Percentiles rank a stretch among this genome's conserved stretches.
These are phyloP conservation scores for Eupithecia subfuscata DNA, from an alignment of 2,888 invertebrate species.

Conservation along the genomic window DNA sequence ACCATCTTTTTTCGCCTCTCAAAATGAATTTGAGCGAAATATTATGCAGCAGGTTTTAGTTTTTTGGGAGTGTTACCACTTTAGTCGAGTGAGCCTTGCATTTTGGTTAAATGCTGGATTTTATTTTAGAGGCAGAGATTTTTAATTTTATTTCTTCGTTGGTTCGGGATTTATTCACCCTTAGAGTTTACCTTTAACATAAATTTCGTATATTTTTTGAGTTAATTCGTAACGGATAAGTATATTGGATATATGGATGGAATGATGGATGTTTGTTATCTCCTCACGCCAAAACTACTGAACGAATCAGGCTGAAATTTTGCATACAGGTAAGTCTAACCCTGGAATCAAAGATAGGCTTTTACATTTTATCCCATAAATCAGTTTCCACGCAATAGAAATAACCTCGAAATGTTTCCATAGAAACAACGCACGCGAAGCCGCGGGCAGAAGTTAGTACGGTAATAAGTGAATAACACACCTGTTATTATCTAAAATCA, in stretches of 20 bases:
- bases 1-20: slow-evolving; percentile 33
- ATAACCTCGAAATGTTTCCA: too few relatives aligned
- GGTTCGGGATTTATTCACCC: background rate
- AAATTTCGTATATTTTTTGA: background rate
- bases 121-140: slow-evolving; percentile 7
- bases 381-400: too few relatives aligned
- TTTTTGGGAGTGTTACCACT: slow-evolving; percentile 29
- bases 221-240: too few relatives aligned
- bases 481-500: background rate
- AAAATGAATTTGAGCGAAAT: slow-evolving; percentile 33
- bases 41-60: slow-evolving; percentile 29
- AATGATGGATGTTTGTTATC: too few relatives aligned
- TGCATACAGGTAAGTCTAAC: too few relatives aligned
- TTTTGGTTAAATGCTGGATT: slow-evolving; percentile 10
- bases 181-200: background rate
- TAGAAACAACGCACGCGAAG: too few relatives aligned
- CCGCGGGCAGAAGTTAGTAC: too few relatives aligned
- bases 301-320: too few relatives aligned
- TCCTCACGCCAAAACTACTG: too few relatives aligned
- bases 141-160: slow-evolving; percentile 2
- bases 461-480: background rate
- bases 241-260: too few relatives aligned
- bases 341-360: too few relatives aligned
- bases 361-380: too few relatives aligned
- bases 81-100: slow-evolving; percentile 16